Conservation (phyloP, 2,797 vertebrate genomes). For the Morus bassanus region DNA sequence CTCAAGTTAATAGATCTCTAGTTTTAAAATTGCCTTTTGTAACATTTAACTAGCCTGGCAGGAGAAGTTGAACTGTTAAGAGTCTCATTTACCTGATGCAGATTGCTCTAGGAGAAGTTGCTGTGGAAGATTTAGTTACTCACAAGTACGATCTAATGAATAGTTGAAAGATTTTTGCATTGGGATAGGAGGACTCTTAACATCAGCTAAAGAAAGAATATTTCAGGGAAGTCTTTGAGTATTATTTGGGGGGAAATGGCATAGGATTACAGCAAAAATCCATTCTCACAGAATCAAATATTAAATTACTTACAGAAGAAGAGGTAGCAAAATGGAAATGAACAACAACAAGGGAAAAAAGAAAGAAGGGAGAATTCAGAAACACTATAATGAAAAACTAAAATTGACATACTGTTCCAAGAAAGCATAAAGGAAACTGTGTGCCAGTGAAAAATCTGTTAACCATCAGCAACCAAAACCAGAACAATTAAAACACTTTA, state of each 20-base stretch:
- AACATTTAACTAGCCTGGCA: not conserved
- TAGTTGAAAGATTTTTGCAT: not conserved
- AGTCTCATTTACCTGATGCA: not conserved
- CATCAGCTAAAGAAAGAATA: not conserved
- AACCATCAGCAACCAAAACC: not conserved
- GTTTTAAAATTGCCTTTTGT: not conserved
- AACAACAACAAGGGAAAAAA: not conserved
- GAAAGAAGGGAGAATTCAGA: not conserved
- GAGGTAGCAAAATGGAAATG: not conserved
- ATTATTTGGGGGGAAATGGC: not conserved
- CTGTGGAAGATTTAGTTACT: not conserved
- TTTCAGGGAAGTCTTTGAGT: not conserved
- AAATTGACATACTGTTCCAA: not conserved
- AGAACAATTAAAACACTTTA: not conserved
- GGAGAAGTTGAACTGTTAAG: not conserved
- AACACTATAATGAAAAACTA: not conserved
- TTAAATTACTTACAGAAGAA: not conserved
- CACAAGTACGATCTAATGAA: not conserved
- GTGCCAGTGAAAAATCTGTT: not conserved
- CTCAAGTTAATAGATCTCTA: not conserved
- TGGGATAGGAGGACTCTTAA: not conserved
- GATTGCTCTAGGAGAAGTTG: not conserved
- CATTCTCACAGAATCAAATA: slow-evolving; percentile 9
- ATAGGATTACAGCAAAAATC: slow-evolving; percentile 1
- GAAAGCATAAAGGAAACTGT: not conserved